A percentile compares a stretch with the other conserved stretches of the same genome.
phyloP scores from a whole-genome alignment of 2,113 vertebrate genomes.

The Syrmaticus mikado region DNA sequence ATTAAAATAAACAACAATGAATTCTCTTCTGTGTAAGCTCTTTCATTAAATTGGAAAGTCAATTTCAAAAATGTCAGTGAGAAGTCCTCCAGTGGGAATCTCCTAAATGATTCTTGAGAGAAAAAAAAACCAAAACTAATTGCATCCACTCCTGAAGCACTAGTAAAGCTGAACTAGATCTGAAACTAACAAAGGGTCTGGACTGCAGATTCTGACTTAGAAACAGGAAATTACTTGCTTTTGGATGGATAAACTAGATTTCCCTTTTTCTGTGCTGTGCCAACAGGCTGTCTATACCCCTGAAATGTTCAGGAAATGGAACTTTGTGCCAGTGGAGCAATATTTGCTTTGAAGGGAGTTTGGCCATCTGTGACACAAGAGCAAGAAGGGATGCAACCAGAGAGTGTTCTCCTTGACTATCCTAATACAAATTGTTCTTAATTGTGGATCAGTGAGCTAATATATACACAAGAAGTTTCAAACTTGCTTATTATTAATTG shows the following conservation, averaged over 20 bases:
- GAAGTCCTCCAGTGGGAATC: not conserved
- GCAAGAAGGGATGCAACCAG: not conserved
- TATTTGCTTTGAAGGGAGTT: not conserved
- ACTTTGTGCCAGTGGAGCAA: not conserved
- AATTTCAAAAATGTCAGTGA: not conserved
- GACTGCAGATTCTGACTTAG: not conserved
- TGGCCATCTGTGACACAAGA: not conserved
- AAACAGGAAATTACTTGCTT: not conserved
- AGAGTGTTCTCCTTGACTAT: constrained; percentile 7
- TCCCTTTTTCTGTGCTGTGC: not conserved
- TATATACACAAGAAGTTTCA: not conserved
- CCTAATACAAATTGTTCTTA: constrained; percentile 11
- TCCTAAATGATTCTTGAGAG: not conserved
- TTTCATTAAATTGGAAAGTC: not conserved
- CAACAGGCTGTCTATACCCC: not conserved
- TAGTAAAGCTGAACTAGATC: not conserved
- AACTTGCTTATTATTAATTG: not conserved
- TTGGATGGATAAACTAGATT: not conserved
- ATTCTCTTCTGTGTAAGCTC: not conserved
- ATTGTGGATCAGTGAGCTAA: not conserved
- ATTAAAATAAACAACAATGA: not conserved
- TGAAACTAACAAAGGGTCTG: not conserved
- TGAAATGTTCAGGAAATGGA: not conserved
- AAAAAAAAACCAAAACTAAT: not conserved
- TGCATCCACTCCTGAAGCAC: not conserved